Base-by-base conservation (phyloP, 2,888 invertebrate species). In the Mycalesis mineus region DNA sequence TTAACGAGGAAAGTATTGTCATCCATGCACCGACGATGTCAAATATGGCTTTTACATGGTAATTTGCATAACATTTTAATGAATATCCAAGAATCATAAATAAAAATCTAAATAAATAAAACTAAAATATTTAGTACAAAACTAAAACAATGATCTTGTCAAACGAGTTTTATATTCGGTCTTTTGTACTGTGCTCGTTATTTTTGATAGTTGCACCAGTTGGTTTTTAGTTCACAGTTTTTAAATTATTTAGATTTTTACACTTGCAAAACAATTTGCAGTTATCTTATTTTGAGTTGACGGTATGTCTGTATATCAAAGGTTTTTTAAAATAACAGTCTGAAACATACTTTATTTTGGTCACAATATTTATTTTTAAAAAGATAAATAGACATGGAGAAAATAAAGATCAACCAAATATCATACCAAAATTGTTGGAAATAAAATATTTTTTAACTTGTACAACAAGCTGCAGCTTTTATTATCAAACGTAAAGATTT, bases 51-150 rank as follows among this genome's bases (percentile, higher is more conserved):
- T 22, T 29, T 13, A 45, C 1, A 28, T 14, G 14, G 13, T 5
- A 14, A 31, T 45, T 8, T 45, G 45, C 29, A 14, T 45, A 31
- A 31, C 45, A 31, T 45, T 45, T 45, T 45, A 45, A 45, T 45
- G 29, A 45, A 45, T 31, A 31, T 3, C 31, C 45, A 9, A 36
- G 36, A 9, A 36, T 11, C 9, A 36, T 4, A 36, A 9, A 11
- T 11, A 45, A 45, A 45, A 45, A 29, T 7, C 45, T 15, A 45
- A 45, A 45, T 45, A 29, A 45, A 45, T n/a, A 29, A n/a, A 14
- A 9, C 14, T 14, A 45, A 9, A 13, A 28, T 44, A 7, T 7
- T 22, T 6, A 44, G 15, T 14, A 14, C 31, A 45, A 29, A 31
- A 31, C 13, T 45, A 29, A 45, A 45, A 45, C 11, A 36, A 36